These are phyloP conservation scores for Latheticus oryzae DNA, from an alignment of 2,888 invertebrate genomes.

Conservation along the genomic window DNA sequence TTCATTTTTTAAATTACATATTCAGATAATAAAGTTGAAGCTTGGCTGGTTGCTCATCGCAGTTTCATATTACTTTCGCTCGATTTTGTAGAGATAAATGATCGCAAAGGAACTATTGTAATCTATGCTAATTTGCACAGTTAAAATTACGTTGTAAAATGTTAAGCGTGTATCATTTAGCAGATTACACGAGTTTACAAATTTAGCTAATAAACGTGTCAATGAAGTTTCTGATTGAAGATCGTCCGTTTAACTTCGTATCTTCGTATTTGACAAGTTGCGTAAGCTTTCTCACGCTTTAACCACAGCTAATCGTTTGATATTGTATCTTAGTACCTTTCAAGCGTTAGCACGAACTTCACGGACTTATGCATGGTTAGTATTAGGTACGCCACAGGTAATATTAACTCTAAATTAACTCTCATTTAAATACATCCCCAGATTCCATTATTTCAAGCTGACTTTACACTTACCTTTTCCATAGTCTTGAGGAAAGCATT, in stretches of 20 bases:
- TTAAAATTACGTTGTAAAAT: too few relatives aligned
- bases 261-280: constrained; percentile 44
- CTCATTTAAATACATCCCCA: constrained; percentile 16
- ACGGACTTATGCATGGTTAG: constrained; percentile 30
- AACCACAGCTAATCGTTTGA: constrained; percentile 47
- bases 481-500: not conserved
- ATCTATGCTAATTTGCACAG: too few relatives aligned
- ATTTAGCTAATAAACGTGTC: constrained; percentile 24
- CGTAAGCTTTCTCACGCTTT: constrained; percentile 45
- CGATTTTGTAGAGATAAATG: too few relatives aligned
- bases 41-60: too few relatives aligned
- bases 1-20: too few relatives aligned
- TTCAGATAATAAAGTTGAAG: too few relatives aligned
- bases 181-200: constrained; percentile 12
- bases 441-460: constrained; percentile 20
- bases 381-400: constrained; percentile 31
- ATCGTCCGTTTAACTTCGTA: constrained; percentile 27
- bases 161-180: too few relatives aligned
- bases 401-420: constrained; percentile 28
- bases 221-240: constrained; percentile 25
- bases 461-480: too few relatives aligned
- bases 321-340: constrained; percentile 30
- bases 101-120: too few relatives aligned
- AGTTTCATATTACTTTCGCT: too few relatives aligned
- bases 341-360: constrained; percentile 27